phyloP scores from a whole-genome alignment of 1,140 invertebrate species.

The Vanessa atalanta region DNA sequence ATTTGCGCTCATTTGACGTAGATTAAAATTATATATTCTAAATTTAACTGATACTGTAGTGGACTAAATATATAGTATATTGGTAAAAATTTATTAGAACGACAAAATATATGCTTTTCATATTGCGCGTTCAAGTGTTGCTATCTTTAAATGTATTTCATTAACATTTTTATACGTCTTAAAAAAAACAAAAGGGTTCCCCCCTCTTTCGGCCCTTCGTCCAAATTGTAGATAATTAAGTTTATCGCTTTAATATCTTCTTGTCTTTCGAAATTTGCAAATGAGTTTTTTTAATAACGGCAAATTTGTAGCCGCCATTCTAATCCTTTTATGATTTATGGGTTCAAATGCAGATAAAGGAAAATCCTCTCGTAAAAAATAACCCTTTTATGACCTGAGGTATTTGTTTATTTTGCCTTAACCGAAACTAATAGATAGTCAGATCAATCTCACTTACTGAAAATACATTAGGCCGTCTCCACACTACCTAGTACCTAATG shows the following conservation, averaged over 20 bases:
- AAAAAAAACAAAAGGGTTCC: conserved; percentile 56
- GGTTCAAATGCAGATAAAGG: conserved; percentile 32
- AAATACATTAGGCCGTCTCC: no score
- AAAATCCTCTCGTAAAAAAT: neutral
- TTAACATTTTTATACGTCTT: conserved; percentile 68
- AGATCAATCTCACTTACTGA: no score
- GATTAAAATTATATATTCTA: no score
- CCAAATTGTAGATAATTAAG: conserved; percentile 71
- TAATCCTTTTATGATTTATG: conserved; percentile 75
- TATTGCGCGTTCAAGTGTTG: neutral
- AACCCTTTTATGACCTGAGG: neutral
- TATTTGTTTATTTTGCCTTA: conserved; percentile 9
- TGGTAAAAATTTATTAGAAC: no score
- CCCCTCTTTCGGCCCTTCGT: conserved; percentile 4
- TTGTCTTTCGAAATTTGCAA: conserved; percentile 79
- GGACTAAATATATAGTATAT: no score
- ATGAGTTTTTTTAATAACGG: conserved; percentile 80
- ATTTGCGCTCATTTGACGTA: no score
- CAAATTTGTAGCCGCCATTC: conserved; percentile 65
- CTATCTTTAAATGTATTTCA: conserved; percentile 46
- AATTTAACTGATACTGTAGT: no score
- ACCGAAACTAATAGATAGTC: neutral
- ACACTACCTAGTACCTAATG: no score
- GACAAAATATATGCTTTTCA: neutral
- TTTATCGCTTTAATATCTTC: conserved; percentile 77